Evolutionary conservation across 2,113 vertebrate genomes (phyloP).

Genomic region (Callionymus lyra): DNA sequence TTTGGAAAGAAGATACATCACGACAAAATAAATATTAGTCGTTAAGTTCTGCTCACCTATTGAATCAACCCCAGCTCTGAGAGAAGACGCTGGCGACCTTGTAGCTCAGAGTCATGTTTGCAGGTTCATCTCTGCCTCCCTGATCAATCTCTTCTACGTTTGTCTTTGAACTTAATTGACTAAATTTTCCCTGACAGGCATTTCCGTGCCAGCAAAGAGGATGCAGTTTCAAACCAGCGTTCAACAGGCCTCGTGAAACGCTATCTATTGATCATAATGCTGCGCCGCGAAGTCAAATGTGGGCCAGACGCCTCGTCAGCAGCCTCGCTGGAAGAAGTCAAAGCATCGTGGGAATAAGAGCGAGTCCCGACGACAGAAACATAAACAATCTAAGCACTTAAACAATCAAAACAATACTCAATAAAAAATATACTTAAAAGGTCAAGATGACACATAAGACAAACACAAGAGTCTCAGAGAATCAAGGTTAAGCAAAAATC

Average conservation of each 20-base stretch:
- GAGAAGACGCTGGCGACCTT: too few species aligned
- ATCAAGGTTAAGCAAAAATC: too few species aligned
- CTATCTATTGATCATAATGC: slow-evolving; percentile 51
- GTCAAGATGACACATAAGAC: too few species aligned
- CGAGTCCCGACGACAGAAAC: slow-evolving; percentile 13
- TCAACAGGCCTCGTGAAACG: slow-evolving; percentile 45
- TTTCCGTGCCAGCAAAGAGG: slow-evolving; percentile 19
- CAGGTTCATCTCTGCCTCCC: slow-evolving; percentile 14
- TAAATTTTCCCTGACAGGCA: slow-evolving; percentile 32
- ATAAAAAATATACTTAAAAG: too few species aligned
- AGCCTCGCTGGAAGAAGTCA: slow-evolving; percentile 34
- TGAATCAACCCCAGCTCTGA: too few species aligned
- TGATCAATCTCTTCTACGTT: slow-evolving; percentile 55
- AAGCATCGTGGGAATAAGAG: slow-evolving; percentile 14
- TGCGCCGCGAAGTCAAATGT: slow-evolving; percentile 35
- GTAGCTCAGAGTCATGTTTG: too few species aligned
- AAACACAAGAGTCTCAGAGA: too few species aligned
- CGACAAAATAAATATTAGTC: too few species aligned
- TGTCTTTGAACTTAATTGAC: slow-evolving; percentile 50
- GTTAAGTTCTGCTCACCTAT: too few species aligned
- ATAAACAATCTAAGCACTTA: slow-evolving; percentile 12
- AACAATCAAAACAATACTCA: background rate
- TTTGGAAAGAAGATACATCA: too few species aligned
- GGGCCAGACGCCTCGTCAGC: slow-evolving; percentile 51
- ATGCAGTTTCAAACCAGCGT: slow-evolving; percentile 34